Conservation (phyloP, 2,113 vertebrate species). For the Dipodomys stephensi region DNA sequence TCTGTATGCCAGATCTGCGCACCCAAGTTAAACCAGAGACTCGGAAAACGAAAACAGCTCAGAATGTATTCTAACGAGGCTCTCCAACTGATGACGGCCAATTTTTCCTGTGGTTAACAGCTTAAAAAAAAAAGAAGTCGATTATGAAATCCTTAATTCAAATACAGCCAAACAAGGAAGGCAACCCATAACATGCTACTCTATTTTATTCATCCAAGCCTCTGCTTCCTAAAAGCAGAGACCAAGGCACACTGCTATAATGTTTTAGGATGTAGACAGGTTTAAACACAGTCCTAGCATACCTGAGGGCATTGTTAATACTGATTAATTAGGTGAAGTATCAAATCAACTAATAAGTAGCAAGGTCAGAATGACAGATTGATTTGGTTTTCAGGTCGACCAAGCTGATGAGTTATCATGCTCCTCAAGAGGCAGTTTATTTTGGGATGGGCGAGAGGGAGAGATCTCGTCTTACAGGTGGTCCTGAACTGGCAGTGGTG, state of each 20-base stretch:
- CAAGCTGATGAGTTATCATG: conserved; percentile 81
- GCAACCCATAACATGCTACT: neutral
- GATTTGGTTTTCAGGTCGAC: conserved; percentile 81
- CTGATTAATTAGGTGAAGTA: conserved; percentile 82
- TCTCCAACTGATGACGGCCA: conserved; percentile 24
- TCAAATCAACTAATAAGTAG: conserved; percentile 83
- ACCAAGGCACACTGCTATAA: conserved; percentile 16
- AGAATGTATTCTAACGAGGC: conserved; percentile 45
- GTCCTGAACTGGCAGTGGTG: conserved; percentile 83
- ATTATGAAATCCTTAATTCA: conserved; percentile 67
- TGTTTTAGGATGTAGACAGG: conserved; percentile 59
- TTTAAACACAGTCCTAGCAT: conserved; percentile 72
- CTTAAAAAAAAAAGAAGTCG: conserved; percentile 54
- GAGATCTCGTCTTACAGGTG: conserved; percentile 83
- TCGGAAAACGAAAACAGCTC: conserved; percentile 75
- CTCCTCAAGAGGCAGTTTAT: conserved; percentile 82
- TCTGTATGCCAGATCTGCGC: conserved; percentile 79
- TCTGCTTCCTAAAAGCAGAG: neutral
- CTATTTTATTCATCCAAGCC: conserved; percentile 63
- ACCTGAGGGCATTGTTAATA: conserved; percentile 83
- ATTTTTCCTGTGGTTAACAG: conserved; percentile 70
- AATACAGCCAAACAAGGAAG: conserved; percentile 63
- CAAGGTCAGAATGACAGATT: conserved; percentile 85
- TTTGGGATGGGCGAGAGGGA: conserved; percentile 56
- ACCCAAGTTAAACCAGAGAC: conserved; percentile 68